Base-by-base conservation (phyloP, 37 sponge, comb jelly and placozoan genomes). In the Ianthella basta region DNA sequence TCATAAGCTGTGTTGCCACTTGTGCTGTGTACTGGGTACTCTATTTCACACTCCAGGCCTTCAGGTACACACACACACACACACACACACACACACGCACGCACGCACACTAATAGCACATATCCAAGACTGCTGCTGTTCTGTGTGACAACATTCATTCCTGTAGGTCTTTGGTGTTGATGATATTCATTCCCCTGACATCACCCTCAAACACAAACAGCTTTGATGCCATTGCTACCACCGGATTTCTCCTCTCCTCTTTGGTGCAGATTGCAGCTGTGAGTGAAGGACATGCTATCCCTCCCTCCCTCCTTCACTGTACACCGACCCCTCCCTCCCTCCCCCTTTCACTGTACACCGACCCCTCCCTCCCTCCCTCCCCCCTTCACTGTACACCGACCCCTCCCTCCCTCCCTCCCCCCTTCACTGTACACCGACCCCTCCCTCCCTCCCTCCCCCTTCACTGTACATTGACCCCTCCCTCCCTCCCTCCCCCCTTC, bases 21-120 rank as follows among this genome's bases (percentile, higher is more conserved):
- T 75, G 78, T 75, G 78, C 78, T 75, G 78, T 40, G 16, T 75
- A 75, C 54, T 75, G 78, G 78, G 25, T 75, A 2, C n/a, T 50
- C n/a, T 75, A 53, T 20, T 36, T 75, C n/a, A 3, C 25, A 41
- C 25, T 41, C 15, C 8, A 2, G 41, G 78, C 38, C 12, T 41
- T 75, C 25, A 75, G 39, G 78, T 41, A 24, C 38, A 53, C 21
- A 1, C 50, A 44, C 50, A 8, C 8, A 3, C 50, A 44, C 50
- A 8, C 8, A 8, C 6, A 3, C 50, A 3, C 50, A 8, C 50
- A 3, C 50, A 44, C 50, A 3, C 50, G 8, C 50, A 10, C 50
- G n/a, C n/a, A n/a, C n/a, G n/a, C n/a, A n/a, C n/a, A n/a, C n/a
- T n/a, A n/a, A n/a, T n/a, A n/a, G n/a, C n/a, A n/a, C 50, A 44